These are phyloP conservation scores for Aegithalos caudatus DNA, from an alignment of 2,113 vertebrate genomes.

Conservation along the genomic window DNA sequence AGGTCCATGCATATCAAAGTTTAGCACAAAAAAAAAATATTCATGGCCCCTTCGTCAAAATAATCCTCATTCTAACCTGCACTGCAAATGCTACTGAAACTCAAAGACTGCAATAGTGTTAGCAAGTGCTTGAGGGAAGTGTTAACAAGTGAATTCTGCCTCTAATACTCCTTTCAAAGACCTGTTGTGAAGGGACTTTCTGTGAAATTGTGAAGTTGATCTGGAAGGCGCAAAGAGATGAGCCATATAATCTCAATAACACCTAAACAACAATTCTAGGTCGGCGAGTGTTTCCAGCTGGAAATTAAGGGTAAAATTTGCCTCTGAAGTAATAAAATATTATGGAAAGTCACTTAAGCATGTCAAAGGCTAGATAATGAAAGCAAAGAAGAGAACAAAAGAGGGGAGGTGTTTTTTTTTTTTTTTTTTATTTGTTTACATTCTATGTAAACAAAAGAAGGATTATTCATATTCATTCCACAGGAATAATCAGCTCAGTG, in stretches of 20 bases:
- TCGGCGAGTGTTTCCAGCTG: not conserved
- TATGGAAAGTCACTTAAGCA: not conserved
- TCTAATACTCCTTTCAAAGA: slow-evolving; percentile 7
- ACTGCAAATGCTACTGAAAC: not conserved
- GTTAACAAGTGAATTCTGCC: not conserved
- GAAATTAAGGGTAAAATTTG: not conserved
- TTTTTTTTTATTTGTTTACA: not conserved
- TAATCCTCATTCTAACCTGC: not conserved
- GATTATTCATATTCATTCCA: not conserved
- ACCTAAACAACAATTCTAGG: not conserved
- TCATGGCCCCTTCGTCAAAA: not conserved
- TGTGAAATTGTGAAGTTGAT: not conserved
- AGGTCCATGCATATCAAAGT: not conserved
- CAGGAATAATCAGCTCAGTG: not conserved
- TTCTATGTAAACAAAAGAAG: not conserved
- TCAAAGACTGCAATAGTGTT: not conserved
- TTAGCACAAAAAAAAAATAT: not conserved
- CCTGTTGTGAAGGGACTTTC: not conserved
- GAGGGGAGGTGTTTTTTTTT: not conserved
- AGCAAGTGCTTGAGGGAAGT: not conserved
- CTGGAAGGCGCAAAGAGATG: not conserved
- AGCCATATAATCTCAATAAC: not conserved
- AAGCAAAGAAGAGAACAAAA: not conserved
- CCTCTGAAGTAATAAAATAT: not conserved
- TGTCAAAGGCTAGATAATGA: not conserved